These are phyloP conservation scores for Ceyx cyanopectus DNA, from an alignment of 2,113 vertebrate species.

Conservation along the genomic window DNA sequence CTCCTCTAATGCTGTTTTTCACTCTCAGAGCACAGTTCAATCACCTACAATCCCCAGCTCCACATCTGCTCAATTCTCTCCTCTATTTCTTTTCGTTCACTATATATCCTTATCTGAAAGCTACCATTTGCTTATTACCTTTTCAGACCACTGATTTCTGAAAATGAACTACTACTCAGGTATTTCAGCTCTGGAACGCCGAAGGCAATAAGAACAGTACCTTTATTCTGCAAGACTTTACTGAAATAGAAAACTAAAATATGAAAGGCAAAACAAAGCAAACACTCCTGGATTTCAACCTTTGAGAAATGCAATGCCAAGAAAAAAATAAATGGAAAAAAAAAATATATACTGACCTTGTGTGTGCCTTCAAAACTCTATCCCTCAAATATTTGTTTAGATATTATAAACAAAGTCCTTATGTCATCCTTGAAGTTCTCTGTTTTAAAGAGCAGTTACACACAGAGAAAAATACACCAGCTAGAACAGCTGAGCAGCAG, in stretches of 20 bases:
- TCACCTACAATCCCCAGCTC: background rate
- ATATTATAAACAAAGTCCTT: background rate
- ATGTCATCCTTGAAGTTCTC: background rate
- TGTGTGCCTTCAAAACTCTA: background rate
- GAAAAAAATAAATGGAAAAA: background rate
- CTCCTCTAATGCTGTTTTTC: background rate
- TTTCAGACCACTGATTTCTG: slow-evolving; percentile 23
- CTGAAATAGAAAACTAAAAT: slow-evolving; percentile 15
- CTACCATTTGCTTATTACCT: slow-evolving; percentile 23
- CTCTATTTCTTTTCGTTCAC: background rate
- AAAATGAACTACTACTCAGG: slow-evolving; percentile 23
- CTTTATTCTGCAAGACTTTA: background rate
- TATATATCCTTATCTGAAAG: background rate
- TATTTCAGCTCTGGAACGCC: background rate
- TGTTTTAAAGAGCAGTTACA: background rate
- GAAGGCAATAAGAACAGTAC: background rate
- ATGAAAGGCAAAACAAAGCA: slow-evolving; percentile 34
- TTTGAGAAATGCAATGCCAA: background rate
- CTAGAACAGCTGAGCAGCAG: background rate
- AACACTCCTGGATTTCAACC: background rate
- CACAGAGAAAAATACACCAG: background rate
- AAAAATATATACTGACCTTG: background rate
- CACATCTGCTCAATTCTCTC: background rate
- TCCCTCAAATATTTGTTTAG: slow-evolving; percentile 32
- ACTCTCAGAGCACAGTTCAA: background rate